Evolutionary conservation across 2,797 vertebrate genomes (phyloP), one percentile per base, ranked within the genome.

Genomic region (Naso thynnoides): DNA sequence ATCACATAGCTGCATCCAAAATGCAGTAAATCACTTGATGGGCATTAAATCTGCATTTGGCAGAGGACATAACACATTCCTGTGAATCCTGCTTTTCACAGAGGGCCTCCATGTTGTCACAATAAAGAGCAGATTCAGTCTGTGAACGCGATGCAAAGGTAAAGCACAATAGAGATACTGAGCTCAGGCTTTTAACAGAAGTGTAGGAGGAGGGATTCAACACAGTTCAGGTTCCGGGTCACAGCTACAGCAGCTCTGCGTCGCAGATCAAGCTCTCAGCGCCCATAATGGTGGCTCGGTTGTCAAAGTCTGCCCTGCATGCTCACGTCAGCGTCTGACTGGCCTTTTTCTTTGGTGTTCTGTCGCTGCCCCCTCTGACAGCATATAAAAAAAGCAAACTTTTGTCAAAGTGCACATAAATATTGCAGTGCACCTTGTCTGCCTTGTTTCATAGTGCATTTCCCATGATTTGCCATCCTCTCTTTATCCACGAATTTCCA

Each of bases 381-480:
- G 63, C 58, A 39, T 55, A 82, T 82, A 87, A 89, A 87, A 89
- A 85, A 91, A 84, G 85, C 75, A 1, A 82, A 87, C 77, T 84
- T 90, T 82, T 91, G 81, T 88, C 82, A 87, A 88, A 83, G 85
- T 73, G 76, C 71, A 70, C 78, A 91, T 91, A 80, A 93, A 93
- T 93, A 93, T 88, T 92, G 69, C 75, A 94, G 79, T 24, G 70
- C 33, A 59, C 71, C 81, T 70, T 79, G 80, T 88, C 59, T 82
- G 54, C 23, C 79, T 78, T 79, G 76, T 87, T 89, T 86, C 54
- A 24, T 69, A 74, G 65, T 81, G 88, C 80, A 86, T 89, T 89
- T 77, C 77, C 84, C 56, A 69, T 81, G 78, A 89, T 89, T 90
- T 86, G 75, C 65, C 39, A 45, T 68, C 53, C 47, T 75, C 79